A percentile compares a stretch with the other conserved stretches of the same genome.
These are phyloP conservation scores for Hypsibius dujardini DNA, from an alignment of 1,140 invertebrate genomes.

Conservation along the genomic window DNA sequence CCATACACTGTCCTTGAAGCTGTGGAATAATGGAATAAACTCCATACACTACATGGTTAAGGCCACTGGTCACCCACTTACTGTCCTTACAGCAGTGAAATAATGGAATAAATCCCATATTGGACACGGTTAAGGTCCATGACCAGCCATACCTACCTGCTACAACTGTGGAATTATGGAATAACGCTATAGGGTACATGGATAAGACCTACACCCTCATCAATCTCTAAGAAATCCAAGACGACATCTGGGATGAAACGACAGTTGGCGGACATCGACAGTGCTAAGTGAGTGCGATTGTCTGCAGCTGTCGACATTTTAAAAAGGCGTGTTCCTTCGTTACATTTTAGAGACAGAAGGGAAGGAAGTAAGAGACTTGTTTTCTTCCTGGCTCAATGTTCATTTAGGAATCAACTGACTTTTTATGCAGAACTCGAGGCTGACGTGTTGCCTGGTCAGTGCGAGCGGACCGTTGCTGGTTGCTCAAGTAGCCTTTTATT, in stretches of 20 bases:
- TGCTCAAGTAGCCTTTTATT: background rate
- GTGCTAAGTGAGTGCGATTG: background rate
- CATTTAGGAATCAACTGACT: background rate
- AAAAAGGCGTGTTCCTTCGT: background rate
- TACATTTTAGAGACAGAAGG: background rate
- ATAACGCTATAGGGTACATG: no score
- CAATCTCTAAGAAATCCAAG: background rate
- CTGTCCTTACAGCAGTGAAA: no score
- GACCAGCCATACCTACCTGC: no score
- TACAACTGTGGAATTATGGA: no score
- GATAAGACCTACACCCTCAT: background rate
- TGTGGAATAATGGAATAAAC: no score
- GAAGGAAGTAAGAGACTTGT: background rate
- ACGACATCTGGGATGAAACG: background rate
- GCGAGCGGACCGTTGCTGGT: slow-evolving; percentile 5
- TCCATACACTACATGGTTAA: no score
- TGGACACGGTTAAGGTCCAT: no score
- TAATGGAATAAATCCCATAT: no score
- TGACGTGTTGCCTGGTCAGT: slow-evolving; percentile 7
- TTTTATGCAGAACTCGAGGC: background rate
- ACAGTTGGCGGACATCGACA: background rate
- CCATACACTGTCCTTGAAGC: no score
- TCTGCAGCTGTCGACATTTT: background rate
- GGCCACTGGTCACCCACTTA: no score
- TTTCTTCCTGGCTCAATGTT: background rate